Evolutionary conservation across 2,797 vertebrate species (phyloP), one percentile per base, ranked within the genome.

Genomic region (Lutjanus argentimaculatus): DNA sequence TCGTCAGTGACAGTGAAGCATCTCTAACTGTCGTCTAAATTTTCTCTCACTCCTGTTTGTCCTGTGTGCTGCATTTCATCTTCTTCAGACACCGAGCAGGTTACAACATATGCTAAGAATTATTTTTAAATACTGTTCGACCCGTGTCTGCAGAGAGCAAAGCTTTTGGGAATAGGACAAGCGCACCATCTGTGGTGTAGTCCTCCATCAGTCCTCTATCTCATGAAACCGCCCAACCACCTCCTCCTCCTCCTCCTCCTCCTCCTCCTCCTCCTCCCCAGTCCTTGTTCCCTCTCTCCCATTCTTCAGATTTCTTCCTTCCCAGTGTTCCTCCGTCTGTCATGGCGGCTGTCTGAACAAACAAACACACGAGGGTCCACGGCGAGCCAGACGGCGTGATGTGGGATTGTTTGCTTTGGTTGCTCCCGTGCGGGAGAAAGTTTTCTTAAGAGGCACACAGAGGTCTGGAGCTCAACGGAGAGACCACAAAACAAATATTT

Each of bases 401-500:
- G 88, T 85, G 85, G 88, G 85, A 88, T 82, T 95, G 91, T 95
- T 95, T 95, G 94, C 92, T 88, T 83, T 93, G 79, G 90, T 91
- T 90, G 91, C 91, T 94, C 93, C 90, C 80, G 87, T 89, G 93
- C 79, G 85, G 82, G 86, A 85, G 87, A 93, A 93, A 93, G 91
- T 94, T 95, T 94, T 94, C 91, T 93, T 94, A 93, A 91, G 92
- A 90, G 92, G 87, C 88, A 76, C 88, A 88, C 89, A 88, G 89
- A 93, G 93, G 93, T 91, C 90, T 75, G 78, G 84, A 91, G 91
- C 89, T 90, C 87, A 85, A 88, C 85, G 14, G 84, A 88, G 92
- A 89, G 91, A 85, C 90, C 90, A 73, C 89, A 91, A 91, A 92
- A 92, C 91, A 93, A 94, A 94, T 95, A 95, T 94, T 94, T 94